These are phyloP conservation scores for Macrotrachela quadricornifera DNA, from an alignment of 1,140 invertebrate genomes.

Conservation along the genomic window DNA sequence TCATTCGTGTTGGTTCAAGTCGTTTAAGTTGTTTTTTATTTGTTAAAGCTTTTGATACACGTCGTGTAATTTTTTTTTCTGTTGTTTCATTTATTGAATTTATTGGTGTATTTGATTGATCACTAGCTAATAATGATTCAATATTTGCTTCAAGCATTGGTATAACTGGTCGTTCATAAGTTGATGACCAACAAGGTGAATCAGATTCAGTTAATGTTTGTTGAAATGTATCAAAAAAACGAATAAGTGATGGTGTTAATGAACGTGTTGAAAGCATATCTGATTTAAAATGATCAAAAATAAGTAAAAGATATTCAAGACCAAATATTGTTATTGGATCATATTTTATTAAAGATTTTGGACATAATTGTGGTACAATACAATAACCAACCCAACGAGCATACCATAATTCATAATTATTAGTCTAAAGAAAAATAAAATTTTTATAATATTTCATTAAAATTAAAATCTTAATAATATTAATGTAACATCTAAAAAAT, in stretches of 20 bases:
- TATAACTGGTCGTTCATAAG: background rate
- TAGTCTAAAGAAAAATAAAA: background rate
- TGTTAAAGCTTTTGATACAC: slow-evolving; percentile 66
- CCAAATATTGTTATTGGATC: slow-evolving; percentile 76
- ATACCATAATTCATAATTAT: background rate
- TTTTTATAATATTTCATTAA: background rate
- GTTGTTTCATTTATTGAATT: no score
- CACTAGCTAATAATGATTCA: background rate
- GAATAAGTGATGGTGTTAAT: background rate
- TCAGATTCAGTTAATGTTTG: background rate
- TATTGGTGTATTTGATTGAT: slow-evolving; percentile 18
- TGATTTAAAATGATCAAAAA: slow-evolving; percentile 65
- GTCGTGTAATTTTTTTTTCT: slow-evolving; percentile 51
- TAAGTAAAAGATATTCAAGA: slow-evolving; percentile 53
- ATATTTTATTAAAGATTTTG: slow-evolving; percentile 61
- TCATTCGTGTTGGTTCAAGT: slow-evolving; percentile 43
- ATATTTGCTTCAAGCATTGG: background rate
- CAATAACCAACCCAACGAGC: slow-evolving; percentile 71
- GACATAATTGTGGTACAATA: slow-evolving; percentile 71
- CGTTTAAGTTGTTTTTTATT: slow-evolving; percentile 75
- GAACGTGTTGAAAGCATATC: slow-evolving; percentile 46
- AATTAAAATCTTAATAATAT: no score
- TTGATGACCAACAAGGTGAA: background rate
- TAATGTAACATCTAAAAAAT: no score
- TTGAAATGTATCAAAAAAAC: background rate